Evolutionary conservation across 1,140 invertebrate genomes (phyloP), one percentile per base, ranked within the genome.

Genomic region (Cyrtorhinus lividipennis): DNA sequence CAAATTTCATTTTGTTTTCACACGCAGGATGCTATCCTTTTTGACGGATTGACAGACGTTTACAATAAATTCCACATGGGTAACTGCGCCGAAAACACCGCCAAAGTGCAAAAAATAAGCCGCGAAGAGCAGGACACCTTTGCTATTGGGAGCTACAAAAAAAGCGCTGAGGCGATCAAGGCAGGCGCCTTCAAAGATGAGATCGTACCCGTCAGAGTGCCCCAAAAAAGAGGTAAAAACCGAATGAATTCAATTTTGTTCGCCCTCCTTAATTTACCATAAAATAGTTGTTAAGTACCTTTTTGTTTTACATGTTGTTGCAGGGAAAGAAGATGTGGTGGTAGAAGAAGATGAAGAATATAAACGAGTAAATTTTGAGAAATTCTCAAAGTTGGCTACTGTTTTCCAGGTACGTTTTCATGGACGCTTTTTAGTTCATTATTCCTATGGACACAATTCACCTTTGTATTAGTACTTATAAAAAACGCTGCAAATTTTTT

Each of bases 61-160:
- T 99, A 98, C 72, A 92, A 98, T 71, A 90, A 96, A 76, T 86
- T 91, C 70, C 96, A 99, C 68, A 99, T 99, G 97, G 97, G 96
- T 15, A 91, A 90, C 70, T 99, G 96, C 81, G 95, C 90, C 22
- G 97, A 99, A 76, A 96, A 95, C 72, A 97, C 93, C 1, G 94
- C 95, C 0, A 93, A 95, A 72, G 96, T 95, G 74, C 73, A 91
- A 46, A 77, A 79, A 46, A 93, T 99, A 20, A 79, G 82, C 2
- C 81, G 95, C 61, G 76, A 89, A 71, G 80, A 95, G 61, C 97
- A 99, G 76, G 97, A 99, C 78, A 87, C 92, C 18, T 99, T 86
- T 80, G 96, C 94, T 3, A 86, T 97, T 26, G 80, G 77, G 44
- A 97, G 94, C 73, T 99, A 99, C 70, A 92, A 92, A 74, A 80